Percentiles rank a stretch among this genome's conserved stretches.
phyloP scores from a whole-genome alignment of 2,113 vertebrate genomes.

The Psilopsiagon aymara region DNA sequence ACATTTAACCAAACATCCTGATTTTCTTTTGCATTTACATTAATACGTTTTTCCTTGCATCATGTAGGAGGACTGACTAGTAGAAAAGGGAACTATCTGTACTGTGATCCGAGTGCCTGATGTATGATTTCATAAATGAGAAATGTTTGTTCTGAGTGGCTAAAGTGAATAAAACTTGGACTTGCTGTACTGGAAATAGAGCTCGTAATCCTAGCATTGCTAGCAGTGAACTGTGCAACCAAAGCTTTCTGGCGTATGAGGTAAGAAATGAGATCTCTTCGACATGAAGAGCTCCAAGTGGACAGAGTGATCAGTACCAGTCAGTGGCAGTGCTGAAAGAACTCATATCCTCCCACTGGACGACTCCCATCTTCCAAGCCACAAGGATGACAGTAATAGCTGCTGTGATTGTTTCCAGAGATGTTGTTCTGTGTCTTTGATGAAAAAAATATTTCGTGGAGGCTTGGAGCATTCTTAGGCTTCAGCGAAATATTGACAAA shows the following conservation, averaged over 20 bases:
- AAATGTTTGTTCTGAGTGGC: not conserved
- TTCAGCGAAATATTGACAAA: slow-evolving; percentile 12
- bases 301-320: not conserved
- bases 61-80: not conserved
- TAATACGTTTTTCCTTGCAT: not conserved
- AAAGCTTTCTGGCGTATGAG: not conserved
- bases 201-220: not conserved
- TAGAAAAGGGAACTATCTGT: not conserved
- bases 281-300: not conserved
- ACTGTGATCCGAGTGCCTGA: not conserved
- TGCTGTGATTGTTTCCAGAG: slow-evolving; percentile 1
- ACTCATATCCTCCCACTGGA: not conserved
- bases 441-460: not conserved
- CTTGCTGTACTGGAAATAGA: not conserved
- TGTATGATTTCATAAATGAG: not conserved
- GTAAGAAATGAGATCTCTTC: not conserved
- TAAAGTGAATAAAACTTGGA: slow-evolving; percentile 3
- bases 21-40: not conserved
- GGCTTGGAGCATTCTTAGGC: not conserved
- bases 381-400: not conserved
- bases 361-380: not conserved
- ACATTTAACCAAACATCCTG: not conserved
- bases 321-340: not conserved
- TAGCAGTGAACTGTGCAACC: not conserved
- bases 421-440: not conserved